These are phyloP conservation scores for Calypte anna DNA, from an alignment of 2,113 vertebrate species.

Conservation along the genomic window DNA sequence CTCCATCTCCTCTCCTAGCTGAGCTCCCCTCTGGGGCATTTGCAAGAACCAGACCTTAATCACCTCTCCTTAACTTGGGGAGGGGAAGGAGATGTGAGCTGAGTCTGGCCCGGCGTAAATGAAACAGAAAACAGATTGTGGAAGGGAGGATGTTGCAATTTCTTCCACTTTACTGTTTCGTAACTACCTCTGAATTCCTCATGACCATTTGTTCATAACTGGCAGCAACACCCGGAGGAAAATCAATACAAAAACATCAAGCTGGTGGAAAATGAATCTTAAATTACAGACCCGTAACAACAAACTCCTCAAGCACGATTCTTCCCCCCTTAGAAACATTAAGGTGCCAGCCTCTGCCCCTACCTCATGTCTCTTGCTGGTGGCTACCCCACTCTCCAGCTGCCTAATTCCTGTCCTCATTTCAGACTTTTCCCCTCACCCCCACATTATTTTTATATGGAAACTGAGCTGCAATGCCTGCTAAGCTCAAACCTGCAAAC, in stretches of 20 bases:
- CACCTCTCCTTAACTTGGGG: background rate
- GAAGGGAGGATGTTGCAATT: background rate
- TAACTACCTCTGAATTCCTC: background rate
- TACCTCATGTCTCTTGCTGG: background rate
- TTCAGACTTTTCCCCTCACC: background rate
- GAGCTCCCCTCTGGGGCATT: background rate
- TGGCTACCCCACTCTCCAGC: background rate
- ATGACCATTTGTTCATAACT: background rate
- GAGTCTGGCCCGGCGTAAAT: background rate
- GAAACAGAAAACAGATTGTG: background rate
- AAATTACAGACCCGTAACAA: background rate
- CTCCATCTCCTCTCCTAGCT: rapidly evolving
- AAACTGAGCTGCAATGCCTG: background rate
- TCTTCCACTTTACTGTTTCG: background rate
- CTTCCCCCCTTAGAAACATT: background rate
- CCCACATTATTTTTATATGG: background rate
- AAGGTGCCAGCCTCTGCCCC: background rate
- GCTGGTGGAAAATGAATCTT: background rate
- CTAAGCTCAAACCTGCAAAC: background rate
- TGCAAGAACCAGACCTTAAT: background rate
- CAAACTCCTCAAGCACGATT: background rate
- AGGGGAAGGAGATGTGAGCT: background rate
- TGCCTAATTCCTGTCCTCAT: background rate
- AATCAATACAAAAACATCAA: background rate
- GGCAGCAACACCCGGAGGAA: background rate